Evolutionary conservation across 2,113 vertebrate species (phyloP).

Genomic region (Tamias sibiricus): DNA sequence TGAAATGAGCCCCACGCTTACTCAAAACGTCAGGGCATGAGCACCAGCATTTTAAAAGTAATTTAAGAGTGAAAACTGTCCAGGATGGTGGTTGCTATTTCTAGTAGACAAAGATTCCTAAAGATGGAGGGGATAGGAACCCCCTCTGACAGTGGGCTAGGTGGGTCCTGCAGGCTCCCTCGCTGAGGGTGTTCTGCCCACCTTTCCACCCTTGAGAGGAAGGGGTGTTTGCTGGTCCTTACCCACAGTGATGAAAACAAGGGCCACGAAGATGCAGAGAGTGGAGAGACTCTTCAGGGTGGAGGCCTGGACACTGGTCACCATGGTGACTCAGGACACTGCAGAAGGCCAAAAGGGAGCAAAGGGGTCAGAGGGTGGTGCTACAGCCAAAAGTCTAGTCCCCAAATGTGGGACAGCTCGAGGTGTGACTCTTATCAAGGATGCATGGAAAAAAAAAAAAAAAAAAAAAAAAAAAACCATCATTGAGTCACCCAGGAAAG

Average conservation of each 20-base stretch:
- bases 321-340: neutral
- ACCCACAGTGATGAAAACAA: neutral
- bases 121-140: no score
- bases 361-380: fast-evolving
- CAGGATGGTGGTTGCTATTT: no score
- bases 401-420: neutral
- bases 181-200: neutral
- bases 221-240: neutral
- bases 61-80: neutral
- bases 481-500: no score
- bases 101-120: no score
- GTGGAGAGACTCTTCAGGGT: neutral
- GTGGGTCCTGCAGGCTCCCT: no score
- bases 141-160: no score
- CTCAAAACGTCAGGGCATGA: no score
- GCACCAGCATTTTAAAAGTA: neutral
- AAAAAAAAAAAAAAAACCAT: no score
- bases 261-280: neutral
- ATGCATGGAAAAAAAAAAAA: no score
- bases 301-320: no score
- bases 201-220: neutral
- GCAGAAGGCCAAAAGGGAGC: neutral
- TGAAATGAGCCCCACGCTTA: no score
- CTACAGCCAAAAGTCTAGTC: neutral
- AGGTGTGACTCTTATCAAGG: neutral